Percentiles rank a stretch among this genome's conserved stretches.
Conservation (phyloP, 2,888 invertebrate species). For the Dyspetes luteomarginatus region DNA sequence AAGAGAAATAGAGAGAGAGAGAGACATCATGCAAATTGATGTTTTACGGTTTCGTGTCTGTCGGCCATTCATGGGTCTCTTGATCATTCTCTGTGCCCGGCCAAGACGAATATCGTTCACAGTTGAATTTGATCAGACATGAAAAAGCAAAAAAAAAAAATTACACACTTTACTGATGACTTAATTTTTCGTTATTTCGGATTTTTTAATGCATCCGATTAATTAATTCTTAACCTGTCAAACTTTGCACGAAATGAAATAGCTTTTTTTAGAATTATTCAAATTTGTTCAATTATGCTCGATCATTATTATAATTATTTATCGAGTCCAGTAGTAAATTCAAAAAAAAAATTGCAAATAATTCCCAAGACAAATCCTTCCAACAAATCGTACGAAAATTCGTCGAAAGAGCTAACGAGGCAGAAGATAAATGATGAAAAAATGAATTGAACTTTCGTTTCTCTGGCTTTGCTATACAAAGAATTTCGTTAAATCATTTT, state of each 20-base stretch:
- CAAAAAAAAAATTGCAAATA: no score
- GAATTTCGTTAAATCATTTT: no score
- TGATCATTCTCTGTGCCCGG: background rate
- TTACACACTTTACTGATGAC: conserved; percentile 6
- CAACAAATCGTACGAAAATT: no score
- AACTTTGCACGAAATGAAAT: background rate
- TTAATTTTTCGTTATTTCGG: conserved; percentile 22
- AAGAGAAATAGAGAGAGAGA: background rate
- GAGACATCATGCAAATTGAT: conserved; percentile 54
- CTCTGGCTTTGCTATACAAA: no score
- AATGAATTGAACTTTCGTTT: no score
- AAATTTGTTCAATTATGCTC: no score
- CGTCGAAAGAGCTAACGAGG: no score
- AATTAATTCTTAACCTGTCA: background rate
- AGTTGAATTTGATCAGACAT: conserved; percentile 39
- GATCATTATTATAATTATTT: no score
- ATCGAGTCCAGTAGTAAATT: no score
- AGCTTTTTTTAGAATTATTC: background rate
- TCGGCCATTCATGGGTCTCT: conserved; percentile 4
- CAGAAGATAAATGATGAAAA: no score
- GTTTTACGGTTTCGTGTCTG: conserved; percentile 49
- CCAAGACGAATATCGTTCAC: conserved; percentile 33
- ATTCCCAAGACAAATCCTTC: no score
- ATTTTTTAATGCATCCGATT: background rate
- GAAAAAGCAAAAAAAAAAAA: conserved; percentile 19